These are phyloP conservation scores for Spea hammondii DNA, from an alignment of 2,797 vertebrate species.

Conservation along the genomic window DNA sequence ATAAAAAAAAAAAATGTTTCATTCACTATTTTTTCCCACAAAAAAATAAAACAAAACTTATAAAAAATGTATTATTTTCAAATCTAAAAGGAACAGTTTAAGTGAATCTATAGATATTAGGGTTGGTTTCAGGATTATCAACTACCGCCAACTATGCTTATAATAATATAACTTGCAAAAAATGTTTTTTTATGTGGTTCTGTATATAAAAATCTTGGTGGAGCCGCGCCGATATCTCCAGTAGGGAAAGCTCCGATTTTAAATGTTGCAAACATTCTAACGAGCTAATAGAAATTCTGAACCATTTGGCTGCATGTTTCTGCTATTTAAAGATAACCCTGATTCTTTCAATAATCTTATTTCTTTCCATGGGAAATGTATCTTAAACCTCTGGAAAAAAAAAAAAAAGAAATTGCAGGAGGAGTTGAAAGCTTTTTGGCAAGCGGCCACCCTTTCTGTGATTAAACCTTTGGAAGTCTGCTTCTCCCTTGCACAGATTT, in stretches of 20 bases:
- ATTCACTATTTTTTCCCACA: too few relatives aligned
- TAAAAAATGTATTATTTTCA: too few relatives aligned
- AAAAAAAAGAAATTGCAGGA: neutral
- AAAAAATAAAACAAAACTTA: too few relatives aligned
- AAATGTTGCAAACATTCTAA: neutral
- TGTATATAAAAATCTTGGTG: too few relatives aligned
- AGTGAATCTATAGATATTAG: too few relatives aligned
- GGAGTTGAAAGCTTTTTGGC: constrained; percentile 34
- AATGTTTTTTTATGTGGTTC: too few relatives aligned
- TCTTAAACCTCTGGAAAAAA: constrained; percentile 7
- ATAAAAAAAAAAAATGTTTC: too few relatives aligned
- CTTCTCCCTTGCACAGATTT: constrained; percentile 23
- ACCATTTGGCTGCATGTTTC: neutral
- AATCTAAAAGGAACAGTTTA: too few relatives aligned
- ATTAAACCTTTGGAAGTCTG: constrained; percentile 20
- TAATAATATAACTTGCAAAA: too few relatives aligned
- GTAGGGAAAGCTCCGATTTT: neutral
- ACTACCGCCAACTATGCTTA: too few relatives aligned
- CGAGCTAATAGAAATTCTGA: neutral
- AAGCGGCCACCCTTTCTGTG: neutral
- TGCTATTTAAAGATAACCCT: constrained; percentile 6
- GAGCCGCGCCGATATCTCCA: too few relatives aligned
- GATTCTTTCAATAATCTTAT: neutral
- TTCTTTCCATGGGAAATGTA: constrained; percentile 32
- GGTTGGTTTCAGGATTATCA: too few relatives aligned